phyloP scores from a whole-genome alignment of 2,888 invertebrate species.

The Tinea pellionella region DNA sequence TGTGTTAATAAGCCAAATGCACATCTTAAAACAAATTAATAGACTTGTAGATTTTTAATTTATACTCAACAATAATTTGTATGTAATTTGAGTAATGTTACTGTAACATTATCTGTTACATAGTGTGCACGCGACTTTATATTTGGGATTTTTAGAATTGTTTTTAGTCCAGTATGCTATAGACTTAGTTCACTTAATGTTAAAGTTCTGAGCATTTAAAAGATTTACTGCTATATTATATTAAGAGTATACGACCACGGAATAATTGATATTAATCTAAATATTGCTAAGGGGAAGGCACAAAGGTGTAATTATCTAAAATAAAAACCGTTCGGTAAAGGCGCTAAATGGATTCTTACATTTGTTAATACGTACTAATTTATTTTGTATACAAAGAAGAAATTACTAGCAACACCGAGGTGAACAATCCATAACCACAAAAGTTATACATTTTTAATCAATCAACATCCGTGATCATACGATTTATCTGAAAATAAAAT shows the following conservation, averaged over 20 bases:
- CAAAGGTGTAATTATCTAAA: conserved; percentile 9
- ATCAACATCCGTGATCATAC: conserved; percentile 7
- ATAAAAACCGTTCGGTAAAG: not conserved
- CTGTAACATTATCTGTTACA: no score
- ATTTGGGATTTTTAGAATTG: no score
- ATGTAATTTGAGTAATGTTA: no score
- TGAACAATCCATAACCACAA: not conserved
- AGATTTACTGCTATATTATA: not conserved
- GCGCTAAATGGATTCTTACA: not conserved
- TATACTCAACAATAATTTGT: no score
- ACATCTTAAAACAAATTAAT: no score
- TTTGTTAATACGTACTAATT: not conserved
- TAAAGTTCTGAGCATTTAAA: conserved; percentile 1
- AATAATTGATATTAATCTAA: not conserved
- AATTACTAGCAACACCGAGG: not conserved
- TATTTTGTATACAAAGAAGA: not conserved
- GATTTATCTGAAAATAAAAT: not conserved
- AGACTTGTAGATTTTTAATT: no score
- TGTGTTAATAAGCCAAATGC: no score
- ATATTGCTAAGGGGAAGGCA: conserved; percentile 10
- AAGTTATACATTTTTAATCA: not conserved
- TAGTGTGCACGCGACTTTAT: no score
- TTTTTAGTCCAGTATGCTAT: no score
- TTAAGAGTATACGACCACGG: not conserved
- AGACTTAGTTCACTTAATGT: no score